Evolutionary conservation across 2,888 invertebrate genomes (phyloP), one percentile per base, ranked within the genome.

Genomic region (Willowsia nigromaculata): DNA sequence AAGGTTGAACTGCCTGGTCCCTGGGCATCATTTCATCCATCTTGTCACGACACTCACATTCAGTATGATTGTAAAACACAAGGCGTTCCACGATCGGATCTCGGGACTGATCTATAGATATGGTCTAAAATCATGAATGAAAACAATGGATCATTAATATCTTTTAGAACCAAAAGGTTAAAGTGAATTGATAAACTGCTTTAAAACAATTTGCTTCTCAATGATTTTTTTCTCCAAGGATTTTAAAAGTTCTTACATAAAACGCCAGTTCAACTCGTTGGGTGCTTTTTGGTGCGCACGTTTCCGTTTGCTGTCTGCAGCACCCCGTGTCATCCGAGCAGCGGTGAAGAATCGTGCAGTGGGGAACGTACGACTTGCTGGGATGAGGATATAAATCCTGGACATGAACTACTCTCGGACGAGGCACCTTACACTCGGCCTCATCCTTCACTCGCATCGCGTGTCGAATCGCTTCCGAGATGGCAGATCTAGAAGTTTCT

Each of bases 261-360:
- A 98, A 97, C 88, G 96, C 96, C 80, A 97, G 95, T 59, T 96
- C 95, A 88, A 98, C 96, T 91, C 95, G 95, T 92, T 96, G 95
- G 43, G 96, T 96, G 9, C 95, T 95, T 93, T 97, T 96, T 0
- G 97, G 96, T n/a, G 96, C 96, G 94, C 98, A 98, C 65, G 96
- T 96, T 89, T 30, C 33, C 15, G 89, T 94, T 90, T 96, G 96
- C 89, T 95, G 95, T 91, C 94, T 94, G 94, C 98, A 98, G 94
- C 98, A 98, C 83, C 98, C 98, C 25, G 97, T 96, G 94, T 97
- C 97, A 92, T 97, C 97, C 11, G 96, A 96, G 94, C 98, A 98
- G 90, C 97, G 96, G 93, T 98, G 97, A 82, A 98, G 94, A 81
- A 97, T 95, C 25, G 97, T 97, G 93, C 98, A 98, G 76, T 96